Base-by-base conservation (phyloP, 2,113 vertebrate species). In the Ailurus styani region DNA sequence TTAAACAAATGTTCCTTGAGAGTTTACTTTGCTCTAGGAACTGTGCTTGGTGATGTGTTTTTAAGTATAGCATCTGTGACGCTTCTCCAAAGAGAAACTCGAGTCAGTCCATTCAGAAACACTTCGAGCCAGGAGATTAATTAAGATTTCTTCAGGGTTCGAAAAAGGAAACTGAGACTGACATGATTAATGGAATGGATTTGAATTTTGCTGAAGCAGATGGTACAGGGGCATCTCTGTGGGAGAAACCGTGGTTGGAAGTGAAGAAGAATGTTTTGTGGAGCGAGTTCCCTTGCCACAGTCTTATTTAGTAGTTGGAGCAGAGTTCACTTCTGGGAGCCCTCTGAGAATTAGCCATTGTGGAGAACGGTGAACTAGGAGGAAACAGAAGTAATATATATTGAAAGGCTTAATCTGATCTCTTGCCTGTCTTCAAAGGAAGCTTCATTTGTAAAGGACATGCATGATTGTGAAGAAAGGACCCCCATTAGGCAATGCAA, bases 371-470 rank as follows among this genome's bases (percentile, higher is more conserved):
- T 66, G 96, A 89, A 75, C 87, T 45, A 77, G 84, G 75, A 97
- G 97, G 97, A 97, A 98, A 90, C 87, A 90, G 87, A 87, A 96
- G 95, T 78, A 90, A 96, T 95, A 95, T 96, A 96, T 96, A 97
- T 93, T 78, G 92, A 95, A 97, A 96, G 95, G 87, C 95, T 98
- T 97, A 95, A 97, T 96, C 94, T 94, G 96, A 97, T 95, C 95
- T 96, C 97, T 96, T 95, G 97, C 79, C 82, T 95, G 84, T 97
- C 95, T 98, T 98, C 95, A 97, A 97, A 97, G 94, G 95, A 85
- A 88, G 79, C 57, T 91, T 96, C 96, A 95, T 97, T 97, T 96
- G 83, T 96, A 94, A 97, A 95, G 83, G 97, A 96, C 95, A 96
- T 86, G 95, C 95, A 97, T 97, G 97, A 95, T 87, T 2, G 2